Base-by-base conservation (phyloP, 2,113 vertebrate genomes). In the Pelobates fuscus region DNA sequence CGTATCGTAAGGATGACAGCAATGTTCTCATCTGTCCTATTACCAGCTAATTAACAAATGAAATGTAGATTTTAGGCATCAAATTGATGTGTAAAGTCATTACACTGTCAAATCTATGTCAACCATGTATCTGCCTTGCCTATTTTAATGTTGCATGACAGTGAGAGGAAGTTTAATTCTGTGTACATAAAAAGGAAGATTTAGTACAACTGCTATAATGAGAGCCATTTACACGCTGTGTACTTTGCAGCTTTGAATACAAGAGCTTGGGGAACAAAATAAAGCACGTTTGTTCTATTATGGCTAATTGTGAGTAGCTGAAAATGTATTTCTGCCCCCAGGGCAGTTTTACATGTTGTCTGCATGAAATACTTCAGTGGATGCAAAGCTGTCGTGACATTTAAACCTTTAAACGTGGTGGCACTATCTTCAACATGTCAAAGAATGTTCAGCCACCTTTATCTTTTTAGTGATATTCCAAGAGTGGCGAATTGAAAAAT, bases 51-150 rank as follows among this genome's bases (percentile, higher is more conserved):
- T 93, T 91, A 91, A 85, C 91, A 92, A 80, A 92, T 91, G 90
- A 92, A 91, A 91, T 92, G 89, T 88, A 93, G 86, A 93, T 92
- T 91, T 81, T 82, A 92, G 82, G 83, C 88, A 91, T 92, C 90
- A 91, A 89, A 90, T 86, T 90, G 89, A 91, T 91, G 89, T 90
- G 90, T 85, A 91, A 92, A 67, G 90, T 92, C 89, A 92, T 93
- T 92, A 93, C 89, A 89, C 90, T 93, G 90, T 93, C 90, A 92
- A 90, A 91, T 90, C 78, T 79, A 82, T 92, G 88, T 90, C 89
- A 88, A 84, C 83, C 87, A 82, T 89, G 88, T 88, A 85, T 89
- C 85, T 87, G 87, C 83, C 81, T 90, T 86, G n/a, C 83, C 81
- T 88, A 82, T 88, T 92, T 91, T 88, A 90, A 91, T 92, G 88